Evolutionary conservation across 2,113 vertebrate species (phyloP).

Genomic region (Vimba vimba): DNA sequence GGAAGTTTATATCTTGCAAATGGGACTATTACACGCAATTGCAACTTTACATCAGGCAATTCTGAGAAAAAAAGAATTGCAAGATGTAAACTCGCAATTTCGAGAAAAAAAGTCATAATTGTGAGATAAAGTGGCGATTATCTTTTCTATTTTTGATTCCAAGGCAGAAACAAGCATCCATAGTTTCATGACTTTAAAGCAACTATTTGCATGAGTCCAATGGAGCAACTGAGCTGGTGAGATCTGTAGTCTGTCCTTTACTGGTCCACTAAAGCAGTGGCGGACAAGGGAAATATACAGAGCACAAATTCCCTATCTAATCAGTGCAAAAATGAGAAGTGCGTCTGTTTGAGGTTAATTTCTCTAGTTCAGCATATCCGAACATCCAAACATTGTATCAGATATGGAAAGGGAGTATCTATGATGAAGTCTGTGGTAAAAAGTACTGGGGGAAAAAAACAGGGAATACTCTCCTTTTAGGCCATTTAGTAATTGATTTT

Average conservation of each 20-base stretch:
- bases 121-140: too few relatives aligned
- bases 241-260: constrained; percentile 40
- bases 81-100: too few relatives aligned
- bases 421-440: neutral
- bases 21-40: too few relatives aligned
- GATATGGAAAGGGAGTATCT: neutral
- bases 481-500: neutral
- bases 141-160: too few relatives aligned
- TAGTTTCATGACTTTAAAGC: neutral
- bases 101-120: too few relatives aligned
- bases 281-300: neutral
- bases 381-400: neutral
- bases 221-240: constrained; percentile 1
- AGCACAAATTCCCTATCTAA: neutral
- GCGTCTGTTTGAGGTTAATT: neutral
- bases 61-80: too few relatives aligned
- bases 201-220: constrained; percentile 15
- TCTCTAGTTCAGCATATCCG: neutral
- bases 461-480: neutral
- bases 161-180: too few relatives aligned
- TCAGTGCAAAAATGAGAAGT: constrained; percentile 38
- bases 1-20: too few relatives aligned
- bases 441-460: neutral
- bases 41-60: too few relatives aligned
- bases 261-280: constrained; percentile 37